phyloP scores from a whole-genome alignment of 2,888 invertebrate species.

The Stictocephala bisonia region DNA sequence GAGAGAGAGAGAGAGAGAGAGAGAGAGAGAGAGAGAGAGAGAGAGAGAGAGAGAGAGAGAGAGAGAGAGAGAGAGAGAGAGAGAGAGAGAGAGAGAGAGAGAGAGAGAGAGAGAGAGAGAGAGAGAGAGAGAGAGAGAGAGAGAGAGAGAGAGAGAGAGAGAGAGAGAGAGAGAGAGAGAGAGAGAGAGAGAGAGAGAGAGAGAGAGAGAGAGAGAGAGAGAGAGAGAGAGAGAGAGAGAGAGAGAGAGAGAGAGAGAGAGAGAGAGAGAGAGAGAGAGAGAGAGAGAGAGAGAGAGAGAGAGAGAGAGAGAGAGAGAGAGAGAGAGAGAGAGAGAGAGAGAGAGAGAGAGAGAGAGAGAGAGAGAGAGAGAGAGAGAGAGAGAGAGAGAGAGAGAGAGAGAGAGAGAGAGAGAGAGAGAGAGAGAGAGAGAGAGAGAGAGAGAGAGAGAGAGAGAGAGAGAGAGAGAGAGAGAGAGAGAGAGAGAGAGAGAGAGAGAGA shows the following conservation, averaged over 20 bases:
- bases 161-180: background rate
- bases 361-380: conserved; percentile 12
- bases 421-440: background rate
- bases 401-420: background rate
- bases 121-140: background rate
- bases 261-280: background rate
- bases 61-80: background rate
- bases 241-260: background rate
- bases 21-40: background rate
- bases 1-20: background rate
- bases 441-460: background rate
- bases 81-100: background rate
- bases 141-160: background rate
- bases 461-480: background rate
- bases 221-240: background rate
- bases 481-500: background rate
- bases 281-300: background rate
- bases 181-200: background rate
- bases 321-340: background rate
- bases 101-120: background rate
- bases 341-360: background rate
- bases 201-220: background rate
- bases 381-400: background rate
- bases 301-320: conserved; percentile 3
- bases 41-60: background rate